Base-by-base conservation (phyloP, 1,140 invertebrate species). In the Uloborus diversus region DNA sequence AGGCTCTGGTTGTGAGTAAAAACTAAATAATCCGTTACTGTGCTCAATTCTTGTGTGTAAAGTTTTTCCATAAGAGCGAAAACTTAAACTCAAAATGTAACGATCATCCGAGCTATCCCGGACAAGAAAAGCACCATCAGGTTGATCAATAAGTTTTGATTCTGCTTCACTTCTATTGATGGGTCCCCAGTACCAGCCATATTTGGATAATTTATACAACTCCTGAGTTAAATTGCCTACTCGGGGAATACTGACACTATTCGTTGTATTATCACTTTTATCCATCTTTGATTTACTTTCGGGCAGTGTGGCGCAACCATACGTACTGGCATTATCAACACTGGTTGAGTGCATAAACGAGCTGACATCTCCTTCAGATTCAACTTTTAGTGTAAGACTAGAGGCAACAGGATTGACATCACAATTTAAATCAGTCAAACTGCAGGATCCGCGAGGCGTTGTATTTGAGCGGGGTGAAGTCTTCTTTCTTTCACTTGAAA, bases 81-180 rank as follows among this genome's bases (percentile, higher is more conserved):
- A 94, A 85, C 92, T 93, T 20, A 94, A 86, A 30, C 89, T 90
- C 53, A 94, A 88, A 49, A 93, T 86, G 84, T 92, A 91, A 83
- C 89, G 89, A 82, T 92, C 90, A 75, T 92, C 92, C 1, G 91
- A 91, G 13, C 92, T 93, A 85, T 94, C 92, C 23, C 92, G 88
- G 7, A 94, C 92, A 51, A 94, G 86, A 86, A 94, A 94, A 73
- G 93, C 90, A 71, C 93, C 93, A 86, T 94, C 92, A 30, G 92
- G 91, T 85, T 93, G 90, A 75, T 90, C 89, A n/a, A 88, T 86
- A 20, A 93, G 84, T 83, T 90, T 91, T 75, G 90, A 87, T 84
- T 91, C 90, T 27, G 90, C 90, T 85, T 91, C 90, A 53, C 88
- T 87, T 28, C 90, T 85, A 11, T 90, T 90, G 66, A 91, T 88